Evolutionary conservation across 2,797 vertebrate species (phyloP).

Genomic region (Alcedo atthis): DNA sequence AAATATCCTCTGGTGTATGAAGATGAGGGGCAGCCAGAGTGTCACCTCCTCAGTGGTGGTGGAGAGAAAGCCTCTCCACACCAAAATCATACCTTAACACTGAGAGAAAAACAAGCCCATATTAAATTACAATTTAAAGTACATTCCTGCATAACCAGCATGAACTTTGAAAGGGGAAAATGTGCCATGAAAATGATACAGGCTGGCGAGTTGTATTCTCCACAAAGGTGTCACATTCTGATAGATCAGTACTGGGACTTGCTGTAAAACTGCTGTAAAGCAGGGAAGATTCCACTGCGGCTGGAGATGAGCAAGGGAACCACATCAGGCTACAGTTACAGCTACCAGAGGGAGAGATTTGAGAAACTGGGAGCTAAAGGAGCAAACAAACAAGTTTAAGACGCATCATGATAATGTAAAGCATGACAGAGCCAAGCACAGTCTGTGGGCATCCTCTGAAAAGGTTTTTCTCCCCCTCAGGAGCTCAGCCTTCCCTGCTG

Average conservation of each 20-base stretch:
- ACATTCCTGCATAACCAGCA: background rate
- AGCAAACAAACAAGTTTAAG: background rate
- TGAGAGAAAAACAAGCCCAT: background rate
- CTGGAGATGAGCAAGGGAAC: background rate
- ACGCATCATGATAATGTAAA: background rate
- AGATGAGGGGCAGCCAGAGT: accelerated
- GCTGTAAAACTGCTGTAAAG: background rate
- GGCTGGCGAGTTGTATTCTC: background rate
- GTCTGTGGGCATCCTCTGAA: background rate
- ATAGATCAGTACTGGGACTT: background rate
- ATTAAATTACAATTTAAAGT: background rate
- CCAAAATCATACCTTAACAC: background rate
- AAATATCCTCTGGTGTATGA: accelerated
- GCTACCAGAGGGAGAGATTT: background rate
- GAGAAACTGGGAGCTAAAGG: background rate
- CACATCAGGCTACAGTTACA: background rate
- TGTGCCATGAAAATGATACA: background rate
- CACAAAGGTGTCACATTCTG: background rate
- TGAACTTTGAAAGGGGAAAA: background rate
- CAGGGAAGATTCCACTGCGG: background rate
- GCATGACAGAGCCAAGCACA: background rate
- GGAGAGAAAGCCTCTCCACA: background rate
- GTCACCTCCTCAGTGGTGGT: background rate
- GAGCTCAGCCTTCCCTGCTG: background rate
- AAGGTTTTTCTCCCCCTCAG: background rate